phyloP scores from a whole-genome alignment of 2,797 vertebrate species.

The Sebastes iracundus region DNA sequence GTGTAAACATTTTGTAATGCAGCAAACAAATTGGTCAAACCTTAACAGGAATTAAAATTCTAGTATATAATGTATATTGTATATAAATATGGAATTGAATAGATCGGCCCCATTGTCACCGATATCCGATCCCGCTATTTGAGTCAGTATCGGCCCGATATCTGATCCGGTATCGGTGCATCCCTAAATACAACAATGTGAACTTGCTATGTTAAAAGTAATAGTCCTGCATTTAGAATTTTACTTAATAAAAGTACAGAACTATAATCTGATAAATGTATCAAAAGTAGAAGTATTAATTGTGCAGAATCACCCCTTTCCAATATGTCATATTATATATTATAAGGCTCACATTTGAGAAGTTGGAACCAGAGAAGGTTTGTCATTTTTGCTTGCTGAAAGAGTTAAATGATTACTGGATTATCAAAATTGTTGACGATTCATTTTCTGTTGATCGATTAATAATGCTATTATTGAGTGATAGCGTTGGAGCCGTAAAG shows the following conservation, averaged over 20 bases:
- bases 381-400: not conserved
- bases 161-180: no score
- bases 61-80: no score
- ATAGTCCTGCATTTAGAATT: not conserved
- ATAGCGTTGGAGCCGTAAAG: not conserved
- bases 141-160: no score
- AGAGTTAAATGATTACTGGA: not conserved
- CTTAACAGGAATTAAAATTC: no score
- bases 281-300: not conserved
- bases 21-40: no score
- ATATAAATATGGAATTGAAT: no score
- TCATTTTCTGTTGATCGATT: not conserved
- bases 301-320: not conserved
- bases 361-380: not conserved
- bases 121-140: no score
- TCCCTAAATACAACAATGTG: not conserved
- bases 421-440: not conserved
- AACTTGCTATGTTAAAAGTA: not conserved
- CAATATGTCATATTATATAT: not conserved
- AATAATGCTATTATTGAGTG: not conserved
- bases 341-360: not conserved
- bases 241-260: not conserved
- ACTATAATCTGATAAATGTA: not conserved
- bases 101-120: no score
- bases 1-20: no score